Percentiles rank a stretch among this genome's conserved stretches.
Evolutionary conservation across 2,113 vertebrate genomes (phyloP).

Genomic region (Pseudopodoces humilis): DNA sequence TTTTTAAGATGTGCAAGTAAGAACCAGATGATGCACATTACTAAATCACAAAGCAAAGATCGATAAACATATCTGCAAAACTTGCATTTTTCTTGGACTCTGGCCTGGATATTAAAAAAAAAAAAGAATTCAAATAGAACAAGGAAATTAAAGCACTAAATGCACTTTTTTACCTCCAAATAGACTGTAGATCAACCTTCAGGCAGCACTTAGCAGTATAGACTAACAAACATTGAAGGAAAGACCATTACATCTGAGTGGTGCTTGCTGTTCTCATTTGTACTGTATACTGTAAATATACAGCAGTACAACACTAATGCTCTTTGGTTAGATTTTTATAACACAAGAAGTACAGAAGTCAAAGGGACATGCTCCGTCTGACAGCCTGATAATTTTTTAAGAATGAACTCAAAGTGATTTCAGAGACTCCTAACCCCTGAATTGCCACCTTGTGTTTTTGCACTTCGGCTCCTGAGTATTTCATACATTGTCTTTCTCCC

Average conservation of each 20-base stretch:
- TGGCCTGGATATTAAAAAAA: background rate
- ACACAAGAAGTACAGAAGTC: background rate
- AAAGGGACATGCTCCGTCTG: background rate
- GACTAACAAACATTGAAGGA: background rate
- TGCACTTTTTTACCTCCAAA: background rate
- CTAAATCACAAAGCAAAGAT: constrained; percentile 2
- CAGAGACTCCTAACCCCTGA: background rate
- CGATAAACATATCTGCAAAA: background rate
- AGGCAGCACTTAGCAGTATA: background rate
- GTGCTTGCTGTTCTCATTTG: background rate
- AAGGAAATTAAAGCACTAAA: background rate
- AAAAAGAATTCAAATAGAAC: background rate
- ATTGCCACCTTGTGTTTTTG: background rate
- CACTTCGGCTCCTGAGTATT: background rate
- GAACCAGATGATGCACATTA: background rate
- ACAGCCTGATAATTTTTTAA: background rate
- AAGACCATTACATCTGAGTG: background rate
- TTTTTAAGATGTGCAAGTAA: background rate
- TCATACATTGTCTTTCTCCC: background rate
- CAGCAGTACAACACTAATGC: background rate
- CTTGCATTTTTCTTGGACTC: constrained; percentile 19
- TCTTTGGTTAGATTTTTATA: background rate
- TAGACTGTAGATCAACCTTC: background rate
- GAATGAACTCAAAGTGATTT: background rate
- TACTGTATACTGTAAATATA: background rate